phyloP scores from a whole-genome alignment of 2,888 invertebrate genomes.

The Drosophila fungiperda region DNA sequence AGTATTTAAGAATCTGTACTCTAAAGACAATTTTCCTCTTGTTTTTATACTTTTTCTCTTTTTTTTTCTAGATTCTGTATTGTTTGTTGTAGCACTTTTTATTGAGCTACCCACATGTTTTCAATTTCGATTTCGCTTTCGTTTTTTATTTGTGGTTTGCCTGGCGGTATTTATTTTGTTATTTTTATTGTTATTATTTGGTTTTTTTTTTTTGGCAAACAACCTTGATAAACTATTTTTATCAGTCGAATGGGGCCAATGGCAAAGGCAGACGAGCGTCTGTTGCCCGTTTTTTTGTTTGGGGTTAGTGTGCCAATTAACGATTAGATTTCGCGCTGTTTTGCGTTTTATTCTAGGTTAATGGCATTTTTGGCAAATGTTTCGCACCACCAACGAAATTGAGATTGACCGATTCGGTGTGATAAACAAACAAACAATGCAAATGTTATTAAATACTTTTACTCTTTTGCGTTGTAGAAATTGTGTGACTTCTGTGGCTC shows the following conservation, averaged over 20 bases:
- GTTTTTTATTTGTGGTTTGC: conserved; percentile 11
- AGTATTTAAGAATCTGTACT: background rate
- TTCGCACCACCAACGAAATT: background rate
- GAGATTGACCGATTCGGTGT: background rate
- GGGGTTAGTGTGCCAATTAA: conserved; percentile 80
- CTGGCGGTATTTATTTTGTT: conserved; percentile 8
- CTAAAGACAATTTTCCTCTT: background rate
- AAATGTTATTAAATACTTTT: conserved; percentile 53
- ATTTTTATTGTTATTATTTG: conserved; percentile 19
- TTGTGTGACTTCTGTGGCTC: conserved; percentile 17
- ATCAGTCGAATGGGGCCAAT: conserved; percentile 78
- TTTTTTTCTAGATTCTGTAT: background rate
- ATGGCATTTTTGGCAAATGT: conserved; percentile 44
- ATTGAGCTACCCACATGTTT: conserved; percentile 52
- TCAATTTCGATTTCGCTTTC: conserved; percentile 54
- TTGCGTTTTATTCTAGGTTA: conserved; percentile 47
- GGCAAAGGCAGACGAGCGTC: conserved; percentile 49
- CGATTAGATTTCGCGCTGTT: conserved; percentile 62
- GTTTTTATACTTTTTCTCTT: conserved; percentile 3
- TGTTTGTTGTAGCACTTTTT: conserved; percentile 27
- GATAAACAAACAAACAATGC: conserved; percentile 69
- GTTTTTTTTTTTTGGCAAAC: conserved; percentile 57
- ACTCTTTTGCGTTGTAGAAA: conserved; percentile 25
- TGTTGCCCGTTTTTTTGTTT: conserved; percentile 52
- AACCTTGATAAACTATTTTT: conserved; percentile 81